Evolutionary conservation across 2,113 vertebrate species (phyloP).

Genomic region (Piprites chloris): DNA sequence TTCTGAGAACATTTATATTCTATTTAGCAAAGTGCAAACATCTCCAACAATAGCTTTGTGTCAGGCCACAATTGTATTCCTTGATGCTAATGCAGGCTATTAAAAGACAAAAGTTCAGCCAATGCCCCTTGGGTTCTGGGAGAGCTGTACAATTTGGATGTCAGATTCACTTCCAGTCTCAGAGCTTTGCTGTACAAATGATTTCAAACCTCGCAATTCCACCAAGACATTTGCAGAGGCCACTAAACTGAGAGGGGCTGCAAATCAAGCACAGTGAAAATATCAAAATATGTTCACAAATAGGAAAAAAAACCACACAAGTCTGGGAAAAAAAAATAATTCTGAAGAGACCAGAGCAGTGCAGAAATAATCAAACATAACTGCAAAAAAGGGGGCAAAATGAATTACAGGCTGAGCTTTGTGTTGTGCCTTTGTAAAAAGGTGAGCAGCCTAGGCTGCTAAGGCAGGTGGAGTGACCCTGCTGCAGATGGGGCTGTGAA

Average conservation of each 20-base stretch:
- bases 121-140: background rate
- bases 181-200: background rate
- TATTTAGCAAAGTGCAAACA: slow-evolving; percentile 8
- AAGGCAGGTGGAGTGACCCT: background rate
- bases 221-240: background rate
- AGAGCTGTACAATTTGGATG: background rate
- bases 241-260: background rate
- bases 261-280: background rate
- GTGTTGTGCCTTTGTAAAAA: background rate
- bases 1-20: slow-evolving; percentile 2
- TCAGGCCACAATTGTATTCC: background rate
- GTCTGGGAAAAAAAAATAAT: background rate
- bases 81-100: slow-evolving; percentile 19
- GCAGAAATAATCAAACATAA: background rate
- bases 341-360: background rate
- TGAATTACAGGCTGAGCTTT: background rate
- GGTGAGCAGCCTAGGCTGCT: background rate
- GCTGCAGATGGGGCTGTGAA: background rate
- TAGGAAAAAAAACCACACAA: background rate
- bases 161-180: background rate
- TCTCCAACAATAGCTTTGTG: slow-evolving; percentile 12
- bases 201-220: background rate
- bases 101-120: background rate
- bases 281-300: background rate
- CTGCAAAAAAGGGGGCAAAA: background rate